These are phyloP conservation scores for Danionella dracula DNA, from an alignment of 2,797 vertebrate species.

Conservation along the genomic window DNA sequence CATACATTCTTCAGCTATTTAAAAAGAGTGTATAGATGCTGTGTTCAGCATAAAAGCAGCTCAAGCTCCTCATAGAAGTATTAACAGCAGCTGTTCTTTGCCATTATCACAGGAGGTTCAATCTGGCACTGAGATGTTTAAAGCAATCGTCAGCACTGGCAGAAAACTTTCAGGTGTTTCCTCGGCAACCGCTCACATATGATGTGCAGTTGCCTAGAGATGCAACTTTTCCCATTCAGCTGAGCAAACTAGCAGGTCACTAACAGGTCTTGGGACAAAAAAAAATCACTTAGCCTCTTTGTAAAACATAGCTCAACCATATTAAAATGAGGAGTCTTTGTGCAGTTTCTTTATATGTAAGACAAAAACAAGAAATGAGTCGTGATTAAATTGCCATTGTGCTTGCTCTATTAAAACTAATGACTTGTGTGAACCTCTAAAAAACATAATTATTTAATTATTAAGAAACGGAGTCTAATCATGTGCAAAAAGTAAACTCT, in stretches of 20 bases:
- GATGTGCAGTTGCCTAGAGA: conserved; percentile 41
- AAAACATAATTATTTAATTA: too few species aligned
- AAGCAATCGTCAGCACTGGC: conserved; percentile 11
- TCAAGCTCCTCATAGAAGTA: neutral
- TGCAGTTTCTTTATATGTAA: neutral
- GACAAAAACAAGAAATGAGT: too few species aligned
- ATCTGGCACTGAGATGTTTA: conserved; percentile 12
- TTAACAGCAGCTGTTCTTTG: conserved; percentile 10
- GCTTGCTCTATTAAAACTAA: too few species aligned
- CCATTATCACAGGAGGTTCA: conserved; percentile 18
- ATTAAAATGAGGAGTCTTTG: neutral
- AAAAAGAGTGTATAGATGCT: too few species aligned
- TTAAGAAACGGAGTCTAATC: too few species aligned
- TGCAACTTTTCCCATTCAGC: conserved; percentile 25
- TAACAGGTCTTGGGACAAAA: neutral
- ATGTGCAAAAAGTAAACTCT: too few species aligned
- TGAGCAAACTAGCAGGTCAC: conserved; percentile 23
- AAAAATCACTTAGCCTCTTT: neutral
- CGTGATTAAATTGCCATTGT: too few species aligned
- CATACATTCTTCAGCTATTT: too few species aligned
- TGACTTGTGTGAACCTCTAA: too few species aligned
- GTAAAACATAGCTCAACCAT: neutral
- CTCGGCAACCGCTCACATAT: conserved; percentile 38
- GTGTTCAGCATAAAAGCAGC: too few species aligned
- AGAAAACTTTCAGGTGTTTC: conserved; percentile 42